A percentile compares a stretch with the other conserved stretches of the same genome.
Evolutionary conservation across 2,113 vertebrate species (phyloP).

Genomic region (Cichladusa arquata): DNA sequence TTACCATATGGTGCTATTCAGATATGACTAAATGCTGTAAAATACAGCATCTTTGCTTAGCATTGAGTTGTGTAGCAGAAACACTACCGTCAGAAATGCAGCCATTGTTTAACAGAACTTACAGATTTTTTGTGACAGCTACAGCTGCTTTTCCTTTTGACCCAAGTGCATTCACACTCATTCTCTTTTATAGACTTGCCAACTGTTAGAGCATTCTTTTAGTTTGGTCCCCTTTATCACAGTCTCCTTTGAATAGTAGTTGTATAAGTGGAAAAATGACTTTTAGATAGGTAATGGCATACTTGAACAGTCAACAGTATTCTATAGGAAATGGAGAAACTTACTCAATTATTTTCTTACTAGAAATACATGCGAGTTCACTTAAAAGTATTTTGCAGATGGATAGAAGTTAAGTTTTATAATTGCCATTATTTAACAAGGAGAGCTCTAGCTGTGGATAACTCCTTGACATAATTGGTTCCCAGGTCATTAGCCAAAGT

Average conservation of each 20-base stretch:
- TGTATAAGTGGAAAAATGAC: not conserved
- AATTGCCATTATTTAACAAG: not conserved
- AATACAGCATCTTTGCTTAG: not conserved
- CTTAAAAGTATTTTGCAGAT: not conserved
- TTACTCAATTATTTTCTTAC: not conserved
- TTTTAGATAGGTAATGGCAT: not conserved
- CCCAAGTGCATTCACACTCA: not conserved
- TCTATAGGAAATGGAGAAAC: not conserved
- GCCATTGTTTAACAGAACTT: not conserved
- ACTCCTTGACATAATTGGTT: not conserved
- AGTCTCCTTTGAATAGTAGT: not conserved
- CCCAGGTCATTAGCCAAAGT: not conserved
- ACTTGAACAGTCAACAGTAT: not conserved
- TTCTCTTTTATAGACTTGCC: conserved; percentile 1
- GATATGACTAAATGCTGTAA: not conserved
- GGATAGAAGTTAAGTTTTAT: not conserved
- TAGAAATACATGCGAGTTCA: not conserved
- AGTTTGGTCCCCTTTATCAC: conserved; percentile 11
- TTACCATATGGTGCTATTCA: not conserved
- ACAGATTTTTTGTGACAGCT: not conserved
- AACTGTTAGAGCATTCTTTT: not conserved
- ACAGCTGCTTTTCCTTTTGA: conserved; percentile 14
- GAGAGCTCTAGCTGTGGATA: not conserved
- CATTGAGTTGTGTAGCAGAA: not conserved
- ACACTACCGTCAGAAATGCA: not conserved